Conservation (phyloP, 2,113 vertebrate species). For the Peromyscus californicus region DNA sequence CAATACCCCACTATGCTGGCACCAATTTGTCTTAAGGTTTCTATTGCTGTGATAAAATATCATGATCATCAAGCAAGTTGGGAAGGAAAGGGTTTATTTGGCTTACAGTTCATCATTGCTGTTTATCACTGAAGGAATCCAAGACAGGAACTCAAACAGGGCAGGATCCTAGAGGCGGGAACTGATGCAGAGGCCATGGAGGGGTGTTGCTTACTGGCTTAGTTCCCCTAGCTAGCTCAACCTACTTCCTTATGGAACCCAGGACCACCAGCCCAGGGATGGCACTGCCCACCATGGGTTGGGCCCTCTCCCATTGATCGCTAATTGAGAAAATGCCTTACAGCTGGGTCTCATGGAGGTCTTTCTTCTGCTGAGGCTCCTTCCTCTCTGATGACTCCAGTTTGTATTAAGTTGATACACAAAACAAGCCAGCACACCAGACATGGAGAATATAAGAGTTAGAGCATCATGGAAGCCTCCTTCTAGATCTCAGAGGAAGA, state of each 20-base stretch:
- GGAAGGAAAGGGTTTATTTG: not conserved
- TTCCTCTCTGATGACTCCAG: not conserved
- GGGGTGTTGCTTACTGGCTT: not conserved
- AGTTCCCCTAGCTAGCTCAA: not conserved
- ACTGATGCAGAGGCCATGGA: not conserved
- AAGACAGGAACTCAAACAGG: not conserved
- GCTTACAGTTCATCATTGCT: not conserved
- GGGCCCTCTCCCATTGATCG: not conserved
- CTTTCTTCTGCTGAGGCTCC: not conserved
- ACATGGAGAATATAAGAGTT: not conserved
- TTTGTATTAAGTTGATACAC: not conserved
- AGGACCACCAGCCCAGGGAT: not conserved
- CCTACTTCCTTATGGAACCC: not conserved
- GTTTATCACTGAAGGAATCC: not conserved
- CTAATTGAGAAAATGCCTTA: not conserved
- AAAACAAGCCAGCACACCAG: not conserved
- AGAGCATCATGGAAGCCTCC: not conserved
- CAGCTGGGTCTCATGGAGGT: not conserved
- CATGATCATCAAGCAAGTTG: not conserved
- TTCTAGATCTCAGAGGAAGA: not conserved
- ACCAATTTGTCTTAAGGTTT: not conserved
- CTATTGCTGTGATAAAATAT: not conserved
- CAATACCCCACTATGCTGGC: not conserved
- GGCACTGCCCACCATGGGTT: not conserved
- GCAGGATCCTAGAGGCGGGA: not conserved